A percentile compares a stretch with the other conserved stretches of the same genome.
phyloP scores from a whole-genome alignment of 2,888 invertebrate species.

The Epistrophe grossulariae region DNA sequence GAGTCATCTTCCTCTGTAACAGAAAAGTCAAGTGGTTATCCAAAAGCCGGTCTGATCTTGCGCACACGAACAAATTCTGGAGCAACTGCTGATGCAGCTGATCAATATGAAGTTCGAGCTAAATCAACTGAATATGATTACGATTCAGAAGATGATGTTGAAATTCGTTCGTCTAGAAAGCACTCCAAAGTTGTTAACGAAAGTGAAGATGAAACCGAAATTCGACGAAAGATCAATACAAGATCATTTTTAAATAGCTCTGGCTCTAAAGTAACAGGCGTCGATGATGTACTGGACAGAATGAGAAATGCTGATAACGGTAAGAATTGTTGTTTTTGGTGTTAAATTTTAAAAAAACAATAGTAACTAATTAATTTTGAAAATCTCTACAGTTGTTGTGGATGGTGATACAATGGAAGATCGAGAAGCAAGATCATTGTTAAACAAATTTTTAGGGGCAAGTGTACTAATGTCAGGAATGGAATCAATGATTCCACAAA shows the following conservation, averaged over 20 bases:
- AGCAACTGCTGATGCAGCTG: slow-evolving; percentile 81
- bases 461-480: slow-evolving; percentile 92
- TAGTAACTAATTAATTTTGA: background rate
- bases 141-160: slow-evolving; percentile 76
- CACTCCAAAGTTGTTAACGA: slow-evolving; percentile 76
- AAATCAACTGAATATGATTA: slow-evolving; percentile 65
- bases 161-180: slow-evolving; percentile 77
- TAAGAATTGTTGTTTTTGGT: slow-evolving; percentile 77
- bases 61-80: slow-evolving; percentile 85
- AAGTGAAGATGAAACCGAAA: slow-evolving; percentile 79
- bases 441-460: slow-evolving; percentile 93
- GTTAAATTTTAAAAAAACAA: background rate
- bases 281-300: slow-evolving; percentile 90
- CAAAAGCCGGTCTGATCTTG: slow-evolving; percentile 90
- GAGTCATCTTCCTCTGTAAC: slow-evolving; percentile 81
- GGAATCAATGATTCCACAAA: slow-evolving; percentile 84
- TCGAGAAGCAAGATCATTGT: slow-evolving; percentile 89
- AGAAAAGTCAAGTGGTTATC: slow-evolving; percentile 84
- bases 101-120: slow-evolving; percentile 78
- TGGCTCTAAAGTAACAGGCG: slow-evolving; percentile 88
- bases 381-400: slow-evolving; percentile 85
- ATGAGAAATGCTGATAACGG: slow-evolving; percentile 91
- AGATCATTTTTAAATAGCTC: slow-evolving; percentile 89
- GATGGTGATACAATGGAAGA: slow-evolving; percentile 89
- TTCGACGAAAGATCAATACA: slow-evolving; percentile 78